Evolutionary conservation across 2,888 invertebrate species (phyloP).

Genomic region (Eristalinus sepulchralis): DNA sequence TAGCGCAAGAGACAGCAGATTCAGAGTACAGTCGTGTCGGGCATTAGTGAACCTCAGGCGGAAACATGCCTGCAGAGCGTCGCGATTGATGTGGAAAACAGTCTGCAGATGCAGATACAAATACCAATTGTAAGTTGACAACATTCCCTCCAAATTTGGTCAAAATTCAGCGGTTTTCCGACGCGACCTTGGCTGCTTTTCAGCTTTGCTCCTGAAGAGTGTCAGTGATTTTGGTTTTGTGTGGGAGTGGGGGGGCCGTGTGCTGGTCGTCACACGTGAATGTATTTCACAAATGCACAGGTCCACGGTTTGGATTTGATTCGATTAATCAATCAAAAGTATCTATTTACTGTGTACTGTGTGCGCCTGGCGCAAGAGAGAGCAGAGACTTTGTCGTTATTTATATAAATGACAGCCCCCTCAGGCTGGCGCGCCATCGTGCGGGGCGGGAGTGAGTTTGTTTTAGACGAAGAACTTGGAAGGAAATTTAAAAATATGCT

Average conservation of each 20-base stretch:
- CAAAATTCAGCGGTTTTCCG: background rate
- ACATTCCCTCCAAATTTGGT: background rate
- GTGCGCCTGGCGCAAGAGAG: background rate
- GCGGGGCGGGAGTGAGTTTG: slow-evolving; percentile 10
- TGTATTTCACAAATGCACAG: background rate
- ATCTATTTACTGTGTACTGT: background rate
- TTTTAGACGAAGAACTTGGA: background rate
- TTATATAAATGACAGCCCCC: slow-evolving; percentile 37
- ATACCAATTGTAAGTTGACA: slow-evolving; percentile 57
- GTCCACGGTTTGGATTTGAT: slow-evolving; percentile 1
- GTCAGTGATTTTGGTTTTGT: background rate
- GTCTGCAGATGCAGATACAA: slow-evolving; percentile 49
- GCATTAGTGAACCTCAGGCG: slow-evolving; percentile 19
- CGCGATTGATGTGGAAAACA: slow-evolving; percentile 48
- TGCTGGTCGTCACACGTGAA: background rate
- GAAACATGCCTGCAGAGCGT: background rate
- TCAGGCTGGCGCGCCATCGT: background rate
- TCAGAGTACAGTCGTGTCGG: slow-evolving; percentile 17
- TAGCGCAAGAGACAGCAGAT: slow-evolving; percentile 6
- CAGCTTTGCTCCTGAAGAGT: background rate
- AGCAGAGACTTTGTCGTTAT: slow-evolving; percentile 33
- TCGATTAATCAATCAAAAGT: slow-evolving; percentile 37
- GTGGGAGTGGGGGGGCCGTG: background rate
- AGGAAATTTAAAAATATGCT: slow-evolving; percentile 15
- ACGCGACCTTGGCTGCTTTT: background rate